Conservation (phyloP, 2,888 invertebrate species). For the Taenaris catops region DNA sequence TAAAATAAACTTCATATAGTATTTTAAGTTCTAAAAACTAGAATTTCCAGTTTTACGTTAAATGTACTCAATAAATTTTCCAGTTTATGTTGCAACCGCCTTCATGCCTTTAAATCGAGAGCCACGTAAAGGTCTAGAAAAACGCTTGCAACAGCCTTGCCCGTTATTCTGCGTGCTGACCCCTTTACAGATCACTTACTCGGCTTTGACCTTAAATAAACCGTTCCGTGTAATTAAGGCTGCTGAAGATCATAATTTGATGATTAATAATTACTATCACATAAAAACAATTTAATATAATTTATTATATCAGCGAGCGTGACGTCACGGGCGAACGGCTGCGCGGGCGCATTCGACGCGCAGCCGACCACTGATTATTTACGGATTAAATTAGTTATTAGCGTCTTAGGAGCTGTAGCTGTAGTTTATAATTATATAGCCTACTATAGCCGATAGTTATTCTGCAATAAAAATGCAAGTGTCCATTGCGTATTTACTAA, state of each 20-base stretch:
- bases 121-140: constrained; percentile 16
- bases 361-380: constrained; percentile 23
- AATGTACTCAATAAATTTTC: background rate
- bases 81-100: background rate
- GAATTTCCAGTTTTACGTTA: background rate
- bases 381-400: constrained; percentile 18
- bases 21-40: background rate
- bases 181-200: constrained; percentile 19
- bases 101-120: background rate
- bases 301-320: too few relatives aligned
- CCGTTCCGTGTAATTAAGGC: constrained; percentile 10
- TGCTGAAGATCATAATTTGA: too few relatives aligned
- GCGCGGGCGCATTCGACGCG: constrained; percentile 38
- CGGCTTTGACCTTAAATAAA: constrained; percentile 17
- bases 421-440: background rate
- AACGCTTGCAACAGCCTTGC: constrained; percentile 17
- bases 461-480: too few relatives aligned
- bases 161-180: constrained; percentile 21
- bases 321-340: constrained; percentile 36
- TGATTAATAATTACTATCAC: too few relatives aligned
- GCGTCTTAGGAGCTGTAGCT: constrained; percentile 1
- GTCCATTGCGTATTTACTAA: too few relatives aligned
- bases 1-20: too few relatives aligned
- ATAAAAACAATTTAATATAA: too few relatives aligned
- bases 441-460: too few relatives aligned